Base-by-base conservation (phyloP, 1,140 invertebrate species). In the Drosophila albomicans region DNA sequence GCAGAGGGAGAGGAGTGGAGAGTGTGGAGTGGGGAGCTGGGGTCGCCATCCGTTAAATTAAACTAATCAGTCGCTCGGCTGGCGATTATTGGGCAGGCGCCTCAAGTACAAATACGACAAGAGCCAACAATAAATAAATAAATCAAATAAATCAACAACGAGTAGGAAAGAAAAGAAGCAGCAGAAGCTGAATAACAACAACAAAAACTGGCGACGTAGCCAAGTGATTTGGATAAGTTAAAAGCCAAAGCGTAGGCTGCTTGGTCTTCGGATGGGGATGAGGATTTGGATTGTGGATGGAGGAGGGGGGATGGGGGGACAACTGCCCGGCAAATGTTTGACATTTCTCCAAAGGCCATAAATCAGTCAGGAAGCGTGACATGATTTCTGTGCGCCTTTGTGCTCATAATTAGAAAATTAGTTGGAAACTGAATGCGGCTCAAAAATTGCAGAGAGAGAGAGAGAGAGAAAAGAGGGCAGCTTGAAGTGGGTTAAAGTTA, bases 341-440 rank as follows among this genome's bases (percentile, higher is more conserved):
- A 91, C 88, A 91, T 91, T 91, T 89, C 88, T 91, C 84, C 89
- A 91, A 77, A 16, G 66, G 51, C 81, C 78, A 91, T 91, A 89
- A 91, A 91, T 91, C 89, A 84, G 65, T 49, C 65, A 69, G 56
- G 56, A 46, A 75, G 71, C 58, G 72, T 85, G 86, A 89, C 85
- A 89, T 81, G 78, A 82, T 85, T 90, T 91, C 79, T 71, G 54
- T 78, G 46, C 73, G 54, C 73, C 43, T 66, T 59, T 66, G 58
- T 67, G 68, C 80, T 91, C 88, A 91, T 91, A 91, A 91, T 91
- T 91, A 91, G 88, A 91, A 89, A 91, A 90, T 91, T 86, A 90
- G 87, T 81, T 82, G 61, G 49, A 77, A 78, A 58, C 48, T 43
- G 61, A 56, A 79, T 13, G 66, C 61, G 78, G 69, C 54, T 74